These are phyloP conservation scores for Cryptus armator DNA, from an alignment of 2,888 invertebrate species.

Conservation along the genomic window DNA sequence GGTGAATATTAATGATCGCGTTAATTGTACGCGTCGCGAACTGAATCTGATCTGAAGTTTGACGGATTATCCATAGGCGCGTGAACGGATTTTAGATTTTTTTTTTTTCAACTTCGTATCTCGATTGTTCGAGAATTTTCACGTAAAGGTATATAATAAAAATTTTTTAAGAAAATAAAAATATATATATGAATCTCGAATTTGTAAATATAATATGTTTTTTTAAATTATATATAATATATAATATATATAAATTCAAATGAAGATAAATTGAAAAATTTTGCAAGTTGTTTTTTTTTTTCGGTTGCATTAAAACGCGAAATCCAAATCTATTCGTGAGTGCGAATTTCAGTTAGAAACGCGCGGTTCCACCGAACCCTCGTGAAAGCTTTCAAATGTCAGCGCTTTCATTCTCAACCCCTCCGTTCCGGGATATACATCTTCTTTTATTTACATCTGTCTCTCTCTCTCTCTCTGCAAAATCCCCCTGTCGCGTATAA, in stretches of 20 bases:
- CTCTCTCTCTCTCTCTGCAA: not conserved
- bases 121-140: not conserved
- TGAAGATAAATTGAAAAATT: too few species aligned
- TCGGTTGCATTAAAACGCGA: not conserved
- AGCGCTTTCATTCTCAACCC: not conserved
- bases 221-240: too few species aligned
- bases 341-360: not conserved
- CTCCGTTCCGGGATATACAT: not conserved
- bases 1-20: conserved; percentile 14
- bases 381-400: not conserved
- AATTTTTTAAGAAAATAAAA: not conserved
- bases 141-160: not conserved
- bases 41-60: not conserved
- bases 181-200: too few species aligned
- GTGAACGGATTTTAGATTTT: not conserved
- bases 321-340: not conserved
- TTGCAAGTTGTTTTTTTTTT: not conserved
- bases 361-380: not conserved
- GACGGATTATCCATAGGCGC: not conserved
- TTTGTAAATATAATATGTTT: too few species aligned
- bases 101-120: not conserved
- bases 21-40: not conserved
- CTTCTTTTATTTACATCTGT: conserved; percentile 5
- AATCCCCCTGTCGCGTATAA: not conserved
- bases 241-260: too few species aligned